Evolutionary conservation across 2,888 invertebrate species (phyloP), one percentile per base, ranked within the genome.

Genomic region (Stenichneumon culpator): DNA sequence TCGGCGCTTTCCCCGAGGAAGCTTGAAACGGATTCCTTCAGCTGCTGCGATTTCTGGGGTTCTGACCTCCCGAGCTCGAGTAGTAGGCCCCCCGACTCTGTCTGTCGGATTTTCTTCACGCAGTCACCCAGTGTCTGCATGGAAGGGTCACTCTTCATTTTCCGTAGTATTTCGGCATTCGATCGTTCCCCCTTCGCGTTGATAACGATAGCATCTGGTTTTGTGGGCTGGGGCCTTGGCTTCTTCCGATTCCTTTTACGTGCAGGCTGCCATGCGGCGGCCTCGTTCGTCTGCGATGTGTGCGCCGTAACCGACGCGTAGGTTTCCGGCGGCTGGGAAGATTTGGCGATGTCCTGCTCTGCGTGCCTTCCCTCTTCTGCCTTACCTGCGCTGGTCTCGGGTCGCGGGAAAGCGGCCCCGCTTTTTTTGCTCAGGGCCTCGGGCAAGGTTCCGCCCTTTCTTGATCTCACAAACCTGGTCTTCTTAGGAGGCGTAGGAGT

Each of bases 21-120:
- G 39, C 39, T 16, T 32, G 68, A 32, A 47, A 60, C 32, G 3
- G 78, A 14, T 2, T 44, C 16, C 32, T 16, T 69, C 11, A 60
- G 52, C 82, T 65, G 52, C 44, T 75, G 67, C 52, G 67, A n/a
- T 19, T 9, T 79, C 67, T 9, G 22, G 0, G 2, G 1, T 60
- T 63, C 68, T 22, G 5, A 4, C 60, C 11, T 60, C 77, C 11
- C 77, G 65, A 28, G 69, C 1, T 78, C 69, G 2, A 78, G 11
- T 2, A 78, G 60, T 16, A 69, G 67, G 28, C 77, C 79, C 11
- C 69, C 73, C 2, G 22, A 0, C n/a, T 75, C 80, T 3, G 69
- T 80, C 19, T 70, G 73, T n/a, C 50, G 32, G 4, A 82, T 63
- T n/a, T 63, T 82, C 1, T 3, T n/a, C 19, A 60, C 44, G 32